Conservation (phyloP, 2,888 invertebrate species). For the Diachrysia chrysitis region DNA sequence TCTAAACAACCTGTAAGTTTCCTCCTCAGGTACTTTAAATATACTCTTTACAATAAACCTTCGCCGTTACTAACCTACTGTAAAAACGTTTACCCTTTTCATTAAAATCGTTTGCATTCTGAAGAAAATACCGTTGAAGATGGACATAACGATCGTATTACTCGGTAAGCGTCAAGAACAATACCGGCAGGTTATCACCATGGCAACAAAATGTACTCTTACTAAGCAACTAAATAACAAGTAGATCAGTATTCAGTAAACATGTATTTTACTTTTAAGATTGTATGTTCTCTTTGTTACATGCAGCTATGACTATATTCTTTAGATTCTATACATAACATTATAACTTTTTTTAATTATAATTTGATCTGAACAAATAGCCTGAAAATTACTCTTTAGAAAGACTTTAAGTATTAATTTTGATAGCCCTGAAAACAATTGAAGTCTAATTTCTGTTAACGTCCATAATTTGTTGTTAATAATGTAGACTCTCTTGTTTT, state of each 20-base stretch:
- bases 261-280: background rate
- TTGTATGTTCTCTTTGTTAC: too few species aligned
- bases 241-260: background rate
- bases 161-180: background rate
- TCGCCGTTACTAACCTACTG: background rate
- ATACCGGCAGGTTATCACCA: background rate
- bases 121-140: conserved; percentile 12
- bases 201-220: background rate
- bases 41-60: background rate
- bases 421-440: too few species aligned
- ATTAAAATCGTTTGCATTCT: conserved; percentile 18
- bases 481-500: too few species aligned
- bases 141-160: background rate
- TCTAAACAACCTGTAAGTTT: background rate
- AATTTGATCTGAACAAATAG: too few species aligned
- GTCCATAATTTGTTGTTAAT: too few species aligned
- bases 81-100: conserved; percentile 12
- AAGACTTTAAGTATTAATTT: too few species aligned
- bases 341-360: too few species aligned
- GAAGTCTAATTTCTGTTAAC: too few species aligned
- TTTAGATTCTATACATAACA: too few species aligned
- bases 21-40: background rate
- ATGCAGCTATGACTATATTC: too few species aligned
- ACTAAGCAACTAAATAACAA: background rate
- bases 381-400: too few species aligned